phyloP scores from a whole-genome alignment of 2,797 vertebrate genomes.

The Sciurus carolinensis region DNA sequence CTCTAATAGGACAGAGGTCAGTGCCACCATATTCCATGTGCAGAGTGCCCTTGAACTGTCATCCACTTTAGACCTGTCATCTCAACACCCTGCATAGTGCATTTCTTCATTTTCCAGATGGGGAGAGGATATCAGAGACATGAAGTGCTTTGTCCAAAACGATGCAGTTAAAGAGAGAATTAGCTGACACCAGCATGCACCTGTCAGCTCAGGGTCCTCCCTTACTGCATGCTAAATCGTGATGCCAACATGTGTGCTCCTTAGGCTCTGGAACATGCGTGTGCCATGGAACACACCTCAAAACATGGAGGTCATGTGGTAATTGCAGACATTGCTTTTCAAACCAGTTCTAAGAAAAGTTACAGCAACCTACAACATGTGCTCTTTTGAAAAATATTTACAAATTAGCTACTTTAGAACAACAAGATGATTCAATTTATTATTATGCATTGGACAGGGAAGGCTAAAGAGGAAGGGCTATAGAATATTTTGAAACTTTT shows the following conservation, averaged over 20 bases:
- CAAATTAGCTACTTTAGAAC: neutral
- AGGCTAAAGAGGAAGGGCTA: neutral
- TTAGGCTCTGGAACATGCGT: neutral
- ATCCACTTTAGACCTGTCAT: neutral
- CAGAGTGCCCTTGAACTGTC: neutral
- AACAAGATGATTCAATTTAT: conserved; percentile 28
- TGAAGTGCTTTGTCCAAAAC: conserved; percentile 24
- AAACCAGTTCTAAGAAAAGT: neutral
- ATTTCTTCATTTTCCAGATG: neutral
- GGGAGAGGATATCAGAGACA: neutral
- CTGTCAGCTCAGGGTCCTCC: neutral
- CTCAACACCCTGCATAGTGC: neutral
- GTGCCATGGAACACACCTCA: neutral
- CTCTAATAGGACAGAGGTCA: no score
- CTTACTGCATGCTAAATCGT: neutral
- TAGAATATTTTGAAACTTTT: neutral
- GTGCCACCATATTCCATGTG: neutral
- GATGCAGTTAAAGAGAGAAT: neutral
- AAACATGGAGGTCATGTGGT: neutral
- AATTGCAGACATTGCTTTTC: neutral
- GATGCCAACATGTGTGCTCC: no score
- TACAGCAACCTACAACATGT: neutral
- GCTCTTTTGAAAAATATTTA: neutral
- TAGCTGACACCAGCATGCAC: neutral
- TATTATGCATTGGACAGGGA: neutral